Percentiles rank a stretch among this genome's conserved stretches.
phyloP scores from a whole-genome alignment of 2,888 invertebrate species.

The Apamea monoglypha region DNA sequence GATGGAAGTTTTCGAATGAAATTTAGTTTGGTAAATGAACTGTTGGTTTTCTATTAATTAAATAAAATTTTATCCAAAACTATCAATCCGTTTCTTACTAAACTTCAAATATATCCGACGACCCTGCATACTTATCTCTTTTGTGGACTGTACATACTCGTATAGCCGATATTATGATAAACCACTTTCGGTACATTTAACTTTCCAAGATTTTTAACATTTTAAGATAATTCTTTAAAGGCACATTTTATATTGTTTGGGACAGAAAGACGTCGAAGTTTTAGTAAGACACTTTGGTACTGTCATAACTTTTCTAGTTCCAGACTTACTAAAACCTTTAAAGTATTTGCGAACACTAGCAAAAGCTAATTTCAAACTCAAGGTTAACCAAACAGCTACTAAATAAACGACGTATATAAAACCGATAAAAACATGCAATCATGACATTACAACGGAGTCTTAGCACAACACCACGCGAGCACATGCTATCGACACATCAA shows the following conservation, averaged over 20 bases:
- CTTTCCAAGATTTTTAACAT: neutral
- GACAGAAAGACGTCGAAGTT: neutral
- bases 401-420: conserved; percentile 11
- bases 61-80: no score
- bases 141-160: neutral
- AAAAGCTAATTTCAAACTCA: conserved; percentile 5
- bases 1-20: no score
- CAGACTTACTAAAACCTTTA: neutral
- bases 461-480: neutral
- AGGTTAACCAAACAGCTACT: neutral
- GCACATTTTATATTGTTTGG: conserved; percentile 4
- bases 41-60: no score
- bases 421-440: conserved; percentile 15
- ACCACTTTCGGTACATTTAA: neutral
- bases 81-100: no score
- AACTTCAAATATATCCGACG: no score
- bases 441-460: neutral
- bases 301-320: conserved; percentile 3
- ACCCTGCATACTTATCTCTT: no score
- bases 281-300: neutral
- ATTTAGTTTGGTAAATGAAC: no score
- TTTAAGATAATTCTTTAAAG: neutral
- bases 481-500: conserved; percentile 34
- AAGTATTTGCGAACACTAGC: neutral
- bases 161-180: neutral